Percentiles rank a stretch among this genome's conserved stretches.
phyloP scores from a whole-genome alignment of 2,797 vertebrate species.

The Helostoma temminkii region DNA sequence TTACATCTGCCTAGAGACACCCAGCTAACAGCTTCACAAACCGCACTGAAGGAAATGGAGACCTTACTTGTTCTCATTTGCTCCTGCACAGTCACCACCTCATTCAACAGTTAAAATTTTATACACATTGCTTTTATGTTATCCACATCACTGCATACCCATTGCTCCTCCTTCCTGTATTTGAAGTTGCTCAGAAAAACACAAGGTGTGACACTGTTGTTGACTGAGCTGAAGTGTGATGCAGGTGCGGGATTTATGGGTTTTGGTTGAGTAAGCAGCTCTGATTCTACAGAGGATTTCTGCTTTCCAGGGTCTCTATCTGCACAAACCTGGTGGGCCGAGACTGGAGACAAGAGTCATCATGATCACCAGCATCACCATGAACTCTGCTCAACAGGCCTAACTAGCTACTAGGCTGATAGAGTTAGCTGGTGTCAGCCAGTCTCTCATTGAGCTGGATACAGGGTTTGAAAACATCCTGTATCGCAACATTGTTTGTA shows the following conservation, averaged over 20 bases:
- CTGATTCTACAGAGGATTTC: constrained; percentile 4
- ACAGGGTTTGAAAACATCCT: not conserved
- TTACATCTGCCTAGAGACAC: constrained; percentile 60
- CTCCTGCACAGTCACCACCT: constrained; percentile 36
- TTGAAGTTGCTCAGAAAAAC: constrained; percentile 10
- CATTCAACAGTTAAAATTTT: constrained; percentile 26
- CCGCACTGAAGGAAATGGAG: constrained; percentile 42
- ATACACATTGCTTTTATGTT: constrained; percentile 22
- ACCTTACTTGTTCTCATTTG: constrained; percentile 43
- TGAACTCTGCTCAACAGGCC: constrained; percentile 13
- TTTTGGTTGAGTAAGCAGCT: constrained; percentile 25
- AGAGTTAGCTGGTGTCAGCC: constrained; percentile 10
- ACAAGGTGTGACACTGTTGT: constrained; percentile 24
- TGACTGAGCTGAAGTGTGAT: constrained; percentile 11
- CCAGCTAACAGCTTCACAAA: constrained; percentile 50
- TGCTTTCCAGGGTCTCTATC: constrained; percentile 2
- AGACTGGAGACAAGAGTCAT: not conserved
- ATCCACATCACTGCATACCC: constrained; percentile 26
- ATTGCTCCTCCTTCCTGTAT: constrained; percentile 3
- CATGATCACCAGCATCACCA: constrained; percentile 2
- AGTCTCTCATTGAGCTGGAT: not conserved
- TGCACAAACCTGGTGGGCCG: not conserved
- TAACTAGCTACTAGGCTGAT: constrained; percentile 20
- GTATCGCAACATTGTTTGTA: not conserved
- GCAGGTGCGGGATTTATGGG: constrained; percentile 20